Evolutionary conservation across 1,140 invertebrate species (phyloP), one percentile per base, ranked within the genome.

Genomic region (Rhyzopertha dominica): DNA sequence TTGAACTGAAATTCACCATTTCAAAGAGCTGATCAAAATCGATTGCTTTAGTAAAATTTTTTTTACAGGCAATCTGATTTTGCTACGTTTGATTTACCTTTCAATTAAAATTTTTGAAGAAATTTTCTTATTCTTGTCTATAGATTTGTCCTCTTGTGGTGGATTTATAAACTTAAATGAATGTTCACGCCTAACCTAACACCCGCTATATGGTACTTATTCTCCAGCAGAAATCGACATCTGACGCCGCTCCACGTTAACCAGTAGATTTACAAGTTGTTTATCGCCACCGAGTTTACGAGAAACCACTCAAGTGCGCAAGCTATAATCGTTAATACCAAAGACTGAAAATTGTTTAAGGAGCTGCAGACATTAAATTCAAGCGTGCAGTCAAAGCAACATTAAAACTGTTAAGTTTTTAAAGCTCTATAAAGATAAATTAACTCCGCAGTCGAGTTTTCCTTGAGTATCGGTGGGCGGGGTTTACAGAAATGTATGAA

Each of bases 91-190:
- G n/a, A n/a, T n/a, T n/a, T n/a, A n/a, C n/a, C n/a, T n/a, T n/a
- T n/a, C n/a, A n/a, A n/a, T n/a, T n/a, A n/a, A n/a, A n/a, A n/a
- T n/a, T n/a, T n/a, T n/a, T n/a, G n/a, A n/a, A n/a, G n/a, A n/a
- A n/a, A n/a, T n/a, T n/a, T n/a, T n/a, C n/a, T n/a, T n/a, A n/a
- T n/a, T n/a, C n/a, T n/a, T n/a, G n/a, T n/a, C n/a, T n/a, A n/a
- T n/a, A n/a, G n/a, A n/a, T n/a, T n/a, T n/a, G n/a, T n/a, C n/a
- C n/a, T n/a, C n/a, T n/a, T n/a, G n/a, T n/a, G n/a, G n/a, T n/a
- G n/a, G 41, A 43, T 43, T 34, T 32, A 43, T 43, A 32, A 43
- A 35, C 19, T 30, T 43, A 43, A 43, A 43, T 24, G 35, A 43
- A 24, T 20, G 25, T 28, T 10, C 10, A 10, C 12, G 38, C 13